Evolutionary conservation across 2,797 vertebrate genomes (phyloP).

Genomic region (Dendrocincla tyrannina): DNA sequence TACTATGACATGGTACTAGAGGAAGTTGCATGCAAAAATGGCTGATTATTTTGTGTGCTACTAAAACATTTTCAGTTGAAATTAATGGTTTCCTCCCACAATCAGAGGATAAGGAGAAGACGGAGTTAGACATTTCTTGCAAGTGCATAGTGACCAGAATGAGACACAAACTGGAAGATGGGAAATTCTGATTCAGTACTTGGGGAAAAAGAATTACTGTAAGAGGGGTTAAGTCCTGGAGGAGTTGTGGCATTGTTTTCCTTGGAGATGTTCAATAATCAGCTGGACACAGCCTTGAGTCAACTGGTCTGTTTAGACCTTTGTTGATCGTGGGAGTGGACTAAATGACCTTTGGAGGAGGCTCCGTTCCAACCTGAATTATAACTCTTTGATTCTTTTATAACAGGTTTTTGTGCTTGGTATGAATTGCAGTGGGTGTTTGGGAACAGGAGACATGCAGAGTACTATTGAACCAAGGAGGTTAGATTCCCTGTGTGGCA

Average conservation of each 20-base stretch:
- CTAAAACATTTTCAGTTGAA: background rate
- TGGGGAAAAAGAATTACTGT: background rate
- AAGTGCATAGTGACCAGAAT: background rate
- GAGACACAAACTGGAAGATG: background rate
- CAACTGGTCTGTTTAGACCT: background rate
- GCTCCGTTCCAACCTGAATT: background rate
- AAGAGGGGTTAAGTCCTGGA: background rate
- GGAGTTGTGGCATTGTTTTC: background rate
- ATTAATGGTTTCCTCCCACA: background rate
- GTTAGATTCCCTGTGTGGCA: conserved; percentile 90
- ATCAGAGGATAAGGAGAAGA: background rate
- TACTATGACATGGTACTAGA: background rate
- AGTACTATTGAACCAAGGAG: conserved; percentile 92
- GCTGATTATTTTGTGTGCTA: background rate
- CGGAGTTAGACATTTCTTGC: background rate
- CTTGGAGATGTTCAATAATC: background rate
- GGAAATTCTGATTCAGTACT: background rate
- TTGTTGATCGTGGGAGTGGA: background rate
- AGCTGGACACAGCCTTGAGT: background rate
- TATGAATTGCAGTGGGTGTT: conserved; percentile 95
- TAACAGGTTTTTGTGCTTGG: conserved; percentile 93
- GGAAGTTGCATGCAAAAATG: background rate
- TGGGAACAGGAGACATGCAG: conserved; percentile 92
- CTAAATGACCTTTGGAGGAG: background rate
- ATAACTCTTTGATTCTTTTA: conserved; percentile 7